Base-by-base conservation (phyloP, 1,140 invertebrate genomes). In the Myzus persicae region DNA sequence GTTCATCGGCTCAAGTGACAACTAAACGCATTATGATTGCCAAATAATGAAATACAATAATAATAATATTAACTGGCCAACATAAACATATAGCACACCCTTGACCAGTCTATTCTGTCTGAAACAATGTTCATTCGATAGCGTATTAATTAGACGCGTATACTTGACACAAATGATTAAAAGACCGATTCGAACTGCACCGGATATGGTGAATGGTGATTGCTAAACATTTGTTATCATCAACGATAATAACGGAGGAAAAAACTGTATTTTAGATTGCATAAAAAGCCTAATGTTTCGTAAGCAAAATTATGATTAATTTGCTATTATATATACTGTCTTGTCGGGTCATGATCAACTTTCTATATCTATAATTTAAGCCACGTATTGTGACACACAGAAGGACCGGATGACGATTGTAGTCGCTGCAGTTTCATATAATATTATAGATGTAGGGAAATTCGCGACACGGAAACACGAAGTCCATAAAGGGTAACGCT, bases 161-260 rank as follows among this genome's bases (percentile, higher is more conserved):
- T 84, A 92, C 91, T 84, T 92, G 91, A 92, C 91, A 92, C 44
- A 40, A 92, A 92, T 92, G 91, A 84, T 92, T 92, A 92, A 82
- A 92, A 82, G 44, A 92, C 91, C 44, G 90, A 82, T 82, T 92
- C 46, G 76, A 84, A 84, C 59, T 76, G 4, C 76, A 48, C 81
- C 91, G 91, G 91, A 92, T 40, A 26, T 84, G 20, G 20, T 18
- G 76, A 92, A 26, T 84, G 20, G 20, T 18, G 76, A 92, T 92
- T 92, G 91, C 91, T 48, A 92, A 84, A 84, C 22, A 82, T 48
- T 54, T 59, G 38, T 59, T 90, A 59, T 90, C 51, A 59, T 42
- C 44, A 88, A 46, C 40, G n/a, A 40, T 84, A 84, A 40, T 84
- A 84, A 84, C 82, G 82, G 40, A 40, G 24, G 9, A 46, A 48